Evolutionary conservation across 2,888 invertebrate species (phyloP).

Genomic region (Trachelus troglodyta): DNA sequence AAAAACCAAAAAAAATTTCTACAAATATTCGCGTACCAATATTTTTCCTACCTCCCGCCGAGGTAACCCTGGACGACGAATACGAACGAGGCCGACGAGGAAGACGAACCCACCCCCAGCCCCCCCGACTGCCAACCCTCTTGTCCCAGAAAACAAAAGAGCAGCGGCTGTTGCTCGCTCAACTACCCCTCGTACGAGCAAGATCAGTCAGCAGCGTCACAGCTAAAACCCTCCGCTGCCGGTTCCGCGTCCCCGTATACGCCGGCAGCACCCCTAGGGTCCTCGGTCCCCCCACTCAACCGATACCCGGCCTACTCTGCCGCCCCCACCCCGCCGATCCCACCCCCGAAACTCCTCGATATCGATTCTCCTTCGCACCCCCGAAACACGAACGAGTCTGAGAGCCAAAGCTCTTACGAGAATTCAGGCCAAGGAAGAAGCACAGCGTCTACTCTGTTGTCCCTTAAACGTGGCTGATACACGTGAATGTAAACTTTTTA

Average conservation of each 20-base stretch:
- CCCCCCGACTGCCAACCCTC: conserved; percentile 28
- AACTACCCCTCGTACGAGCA: conserved; percentile 17
- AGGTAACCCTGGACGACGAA: background rate
- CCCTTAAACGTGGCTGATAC: background rate
- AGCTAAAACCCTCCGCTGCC: conserved; percentile 13
- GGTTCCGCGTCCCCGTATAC: background rate
- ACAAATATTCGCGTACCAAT: background rate
- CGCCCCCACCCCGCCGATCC: background rate
- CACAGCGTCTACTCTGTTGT: background rate
- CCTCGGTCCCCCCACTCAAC: background rate
- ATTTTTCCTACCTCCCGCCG: background rate
- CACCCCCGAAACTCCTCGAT: conserved; percentile 1
- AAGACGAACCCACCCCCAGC: conserved; percentile 38
- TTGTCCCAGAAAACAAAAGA: conserved; percentile 58
- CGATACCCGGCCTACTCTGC: background rate
- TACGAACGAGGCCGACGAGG: background rate
- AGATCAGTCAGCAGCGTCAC: background rate
- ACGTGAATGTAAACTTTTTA: background rate
- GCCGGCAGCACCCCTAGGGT: background rate
- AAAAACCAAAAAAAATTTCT: too few relatives aligned
- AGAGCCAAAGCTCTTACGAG: conserved; percentile 9
- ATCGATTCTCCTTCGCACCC: conserved; percentile 34
- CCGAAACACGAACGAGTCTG: conserved; percentile 8
- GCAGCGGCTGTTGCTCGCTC: conserved; percentile 54
- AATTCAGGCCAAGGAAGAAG: conserved; percentile 4